Percentiles rank a stretch among this genome's conserved stretches.
Evolutionary conservation across 2,888 invertebrate species (phyloP).

Genomic region (Seira musarum): DNA sequence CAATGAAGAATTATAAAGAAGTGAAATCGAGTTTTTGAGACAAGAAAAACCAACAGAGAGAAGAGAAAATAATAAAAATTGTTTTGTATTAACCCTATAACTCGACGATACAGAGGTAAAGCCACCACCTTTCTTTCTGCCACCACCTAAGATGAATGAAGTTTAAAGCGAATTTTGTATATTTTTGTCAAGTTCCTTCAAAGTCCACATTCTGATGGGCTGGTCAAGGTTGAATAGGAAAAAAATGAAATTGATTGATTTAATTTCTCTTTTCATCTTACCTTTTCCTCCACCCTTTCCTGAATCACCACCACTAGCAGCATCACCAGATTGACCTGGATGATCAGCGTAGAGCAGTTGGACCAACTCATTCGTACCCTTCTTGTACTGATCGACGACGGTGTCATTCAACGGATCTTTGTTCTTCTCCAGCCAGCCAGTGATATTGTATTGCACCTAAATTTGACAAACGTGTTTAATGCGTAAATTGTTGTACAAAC

Average conservation of each 20-base stretch:
- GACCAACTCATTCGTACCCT: slow-evolving; percentile 88
- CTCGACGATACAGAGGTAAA: slow-evolving; percentile 76
- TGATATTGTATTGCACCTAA: slow-evolving; percentile 97
- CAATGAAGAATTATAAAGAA: no score
- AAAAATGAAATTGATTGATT: background rate
- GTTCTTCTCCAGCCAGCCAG: slow-evolving; percentile 99
- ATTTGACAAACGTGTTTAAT: background rate
- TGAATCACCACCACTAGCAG: slow-evolving; percentile 72
- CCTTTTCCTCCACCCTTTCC: slow-evolving; percentile 76
- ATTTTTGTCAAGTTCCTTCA: no score
- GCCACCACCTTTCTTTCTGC: slow-evolving; percentile 69
- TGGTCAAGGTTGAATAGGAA: no score
- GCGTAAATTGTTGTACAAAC: background rate
- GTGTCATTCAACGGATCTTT: slow-evolving; percentile 99
- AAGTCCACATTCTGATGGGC: no score
- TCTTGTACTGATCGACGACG: slow-evolving; percentile 97
- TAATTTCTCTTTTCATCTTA: background rate
- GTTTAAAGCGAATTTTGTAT: no score
- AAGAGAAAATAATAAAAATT: no score
- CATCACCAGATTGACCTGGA: slow-evolving; percentile 89
- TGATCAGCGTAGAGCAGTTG: slow-evolving; percentile 95
- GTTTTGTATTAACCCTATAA: slow-evolving; percentile 73
- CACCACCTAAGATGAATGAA: slow-evolving; percentile 45
- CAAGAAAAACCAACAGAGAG: no score
- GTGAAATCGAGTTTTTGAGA: no score